Evolutionary conservation across 2,113 vertebrate genomes (phyloP).

Genomic region (Pedionomus torquatus): DNA sequence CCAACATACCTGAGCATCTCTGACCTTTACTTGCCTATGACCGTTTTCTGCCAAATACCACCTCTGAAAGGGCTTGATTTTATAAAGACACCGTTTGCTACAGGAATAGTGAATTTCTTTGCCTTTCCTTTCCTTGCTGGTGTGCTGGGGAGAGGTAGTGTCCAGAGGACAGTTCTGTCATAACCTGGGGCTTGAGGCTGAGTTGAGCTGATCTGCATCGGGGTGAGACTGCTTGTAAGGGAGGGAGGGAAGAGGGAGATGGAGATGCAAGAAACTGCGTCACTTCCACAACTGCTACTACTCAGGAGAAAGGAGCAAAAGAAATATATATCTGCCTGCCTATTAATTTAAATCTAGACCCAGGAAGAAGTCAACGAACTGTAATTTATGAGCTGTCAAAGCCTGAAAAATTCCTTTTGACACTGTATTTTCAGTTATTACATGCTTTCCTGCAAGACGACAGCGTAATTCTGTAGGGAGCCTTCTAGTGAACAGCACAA

Average conservation of each 20-base stretch:
- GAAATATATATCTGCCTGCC: conserved; percentile 73
- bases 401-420: conserved; percentile 79
- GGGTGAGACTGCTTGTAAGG: background rate
- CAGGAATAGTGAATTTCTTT: background rate
- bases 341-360: conserved; percentile 78
- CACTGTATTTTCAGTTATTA: conserved; percentile 80
- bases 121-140: background rate
- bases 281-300: conserved; percentile 34
- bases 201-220: background rate
- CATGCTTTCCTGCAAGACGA: conserved; percentile 72
- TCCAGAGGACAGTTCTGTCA: background rate
- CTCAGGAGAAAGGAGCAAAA: conserved; percentile 47
- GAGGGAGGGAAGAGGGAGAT: background rate
- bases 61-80: background rate
- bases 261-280: background rate
- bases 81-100: background rate
- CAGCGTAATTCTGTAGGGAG: conserved; percentile 71
- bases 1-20: background rate
- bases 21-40: background rate
- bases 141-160: background rate
- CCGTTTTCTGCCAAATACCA: background rate
- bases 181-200: background rate
- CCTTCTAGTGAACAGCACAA: conserved; percentile 59
- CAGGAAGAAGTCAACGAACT: conserved; percentile 77
- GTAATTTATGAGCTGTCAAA: conserved; percentile 80